Conservation (phyloP, 2,888 invertebrate genomes). For the Yponomeuta sedellus region DNA sequence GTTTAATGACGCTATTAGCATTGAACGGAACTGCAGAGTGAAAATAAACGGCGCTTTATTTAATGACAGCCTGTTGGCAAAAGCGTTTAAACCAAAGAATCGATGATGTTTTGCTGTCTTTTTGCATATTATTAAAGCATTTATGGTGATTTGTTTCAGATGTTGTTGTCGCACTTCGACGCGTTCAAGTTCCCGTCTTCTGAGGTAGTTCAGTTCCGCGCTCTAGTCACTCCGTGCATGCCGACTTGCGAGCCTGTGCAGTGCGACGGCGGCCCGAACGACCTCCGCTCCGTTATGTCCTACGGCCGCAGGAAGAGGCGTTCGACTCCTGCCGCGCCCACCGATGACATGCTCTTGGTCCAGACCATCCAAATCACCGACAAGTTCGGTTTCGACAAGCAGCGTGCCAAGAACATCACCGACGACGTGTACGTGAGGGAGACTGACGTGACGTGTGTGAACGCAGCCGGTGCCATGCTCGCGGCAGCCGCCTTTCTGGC, state of each 20-base stretch:
- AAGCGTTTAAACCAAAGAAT: neutral
- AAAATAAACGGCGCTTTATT: slow-evolving; percentile 1
- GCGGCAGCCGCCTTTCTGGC: slow-evolving; percentile 91
- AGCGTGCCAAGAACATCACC: slow-evolving; percentile 78
- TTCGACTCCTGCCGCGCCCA: slow-evolving; percentile 74
- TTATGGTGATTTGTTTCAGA: slow-evolving; percentile 66
- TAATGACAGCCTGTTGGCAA: neutral
- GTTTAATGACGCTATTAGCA: slow-evolving; percentile 13
- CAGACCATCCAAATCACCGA: slow-evolving; percentile 95
- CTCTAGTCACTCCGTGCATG: slow-evolving; percentile 96
- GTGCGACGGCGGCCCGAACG: slow-evolving; percentile 91
- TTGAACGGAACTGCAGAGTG: slow-evolving; percentile 4
- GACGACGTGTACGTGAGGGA: slow-evolving; percentile 84
- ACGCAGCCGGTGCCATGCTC: slow-evolving; percentile 87
- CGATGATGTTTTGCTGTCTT: neutral
- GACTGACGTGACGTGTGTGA: slow-evolving; percentile 81
- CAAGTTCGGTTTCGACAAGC: slow-evolving; percentile 90
- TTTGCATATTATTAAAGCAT: neutral
- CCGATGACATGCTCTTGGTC: slow-evolving; percentile 90
- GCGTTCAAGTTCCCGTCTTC: slow-evolving; percentile 98
- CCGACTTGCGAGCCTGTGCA: slow-evolving; percentile 94
- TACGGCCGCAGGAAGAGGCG: slow-evolving; percentile 88
- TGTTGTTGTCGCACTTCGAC: slow-evolving; percentile 92
- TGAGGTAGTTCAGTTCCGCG: slow-evolving; percentile 95
- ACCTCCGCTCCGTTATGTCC: slow-evolving; percentile 87